Conservation (phyloP, 2,888 invertebrate genomes). For the Hanleya hanleyi region DNA sequence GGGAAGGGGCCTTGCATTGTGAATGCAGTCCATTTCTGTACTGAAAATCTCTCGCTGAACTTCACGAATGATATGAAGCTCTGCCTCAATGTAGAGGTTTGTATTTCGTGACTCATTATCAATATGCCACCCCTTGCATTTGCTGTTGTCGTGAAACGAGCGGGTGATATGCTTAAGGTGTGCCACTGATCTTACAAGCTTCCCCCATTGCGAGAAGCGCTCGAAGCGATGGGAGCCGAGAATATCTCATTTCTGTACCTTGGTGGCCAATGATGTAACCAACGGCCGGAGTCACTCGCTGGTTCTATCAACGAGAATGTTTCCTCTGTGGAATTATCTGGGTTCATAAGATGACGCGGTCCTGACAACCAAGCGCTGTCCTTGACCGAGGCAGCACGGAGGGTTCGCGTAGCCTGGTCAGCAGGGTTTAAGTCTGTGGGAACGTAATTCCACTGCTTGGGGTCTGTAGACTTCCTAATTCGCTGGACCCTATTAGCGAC, state of each 20-base stretch:
- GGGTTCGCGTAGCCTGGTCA: too few species aligned
- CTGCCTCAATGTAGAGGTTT: not conserved
- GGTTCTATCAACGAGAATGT: too few species aligned
- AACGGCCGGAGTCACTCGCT: too few species aligned
- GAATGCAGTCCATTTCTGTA: not conserved
- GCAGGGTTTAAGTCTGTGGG: conserved; percentile 22
- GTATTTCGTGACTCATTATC: not conserved
- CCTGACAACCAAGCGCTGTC: too few species aligned
- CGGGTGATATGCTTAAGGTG: conserved; percentile 5
- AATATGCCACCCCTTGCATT: conserved; percentile 1
- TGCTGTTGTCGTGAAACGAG: not conserved
- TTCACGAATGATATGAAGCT: not conserved
- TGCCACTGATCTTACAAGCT: conserved; percentile 2
- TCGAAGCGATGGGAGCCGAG: conserved; percentile 2
- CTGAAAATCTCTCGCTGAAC: conserved; percentile 8
- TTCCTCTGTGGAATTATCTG: too few species aligned
- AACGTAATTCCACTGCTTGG: conserved; percentile 24
- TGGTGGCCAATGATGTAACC: too few species aligned
- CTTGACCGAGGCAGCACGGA: too few species aligned
- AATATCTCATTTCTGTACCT: too few species aligned
- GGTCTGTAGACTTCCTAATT: conserved; percentile 9
- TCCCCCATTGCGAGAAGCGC: not conserved
- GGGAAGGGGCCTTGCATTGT: not conserved
- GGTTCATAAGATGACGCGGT: too few species aligned
- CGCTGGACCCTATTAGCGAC: conserved; percentile 23